A percentile compares a stretch with the other conserved stretches of the same genome.
phyloP scores from a whole-genome alignment of 2,888 invertebrate genomes.

The Tiliacea citrago region DNA sequence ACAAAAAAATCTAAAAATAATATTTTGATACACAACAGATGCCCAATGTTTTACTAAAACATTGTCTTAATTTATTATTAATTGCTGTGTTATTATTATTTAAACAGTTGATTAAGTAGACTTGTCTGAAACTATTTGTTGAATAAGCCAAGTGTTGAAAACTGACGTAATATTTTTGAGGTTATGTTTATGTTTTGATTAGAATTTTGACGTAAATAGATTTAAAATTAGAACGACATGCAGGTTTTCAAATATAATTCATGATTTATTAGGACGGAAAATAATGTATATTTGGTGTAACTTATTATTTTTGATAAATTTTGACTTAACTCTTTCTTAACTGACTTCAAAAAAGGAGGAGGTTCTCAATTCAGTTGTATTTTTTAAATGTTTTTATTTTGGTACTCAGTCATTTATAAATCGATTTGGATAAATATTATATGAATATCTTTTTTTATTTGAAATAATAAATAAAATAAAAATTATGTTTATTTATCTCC shows the following conservation, averaged over 20 bases:
- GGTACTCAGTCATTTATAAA: too few relatives aligned
- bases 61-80: conserved; percentile 27
- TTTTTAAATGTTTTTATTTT: too few relatives aligned
- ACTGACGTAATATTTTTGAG: conserved; percentile 11
- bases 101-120: conserved; percentile 21
- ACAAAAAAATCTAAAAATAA: not conserved
- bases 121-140: conserved; percentile 13
- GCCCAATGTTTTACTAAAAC: conserved; percentile 18
- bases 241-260: not conserved
- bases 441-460: too few relatives aligned
- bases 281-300: too few relatives aligned
- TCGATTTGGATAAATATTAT: too few relatives aligned
- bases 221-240: not conserved
- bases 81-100: conserved; percentile 17
- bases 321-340: too few relatives aligned
- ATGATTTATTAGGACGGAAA: not conserved
- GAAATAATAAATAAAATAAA: too few relatives aligned
- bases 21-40: conserved; percentile 35
- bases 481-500: too few relatives aligned
- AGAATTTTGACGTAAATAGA: not conserved
- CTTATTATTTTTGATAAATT: too few relatives aligned
- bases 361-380: too few relatives aligned
- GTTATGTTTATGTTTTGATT: not conserved
- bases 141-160: conserved; percentile 21
- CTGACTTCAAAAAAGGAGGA: too few relatives aligned